Percentiles rank a stretch among this genome's conserved stretches.
Evolutionary conservation across 2,797 vertebrate species (phyloP).

Genomic region (Prunella strophiata): DNA sequence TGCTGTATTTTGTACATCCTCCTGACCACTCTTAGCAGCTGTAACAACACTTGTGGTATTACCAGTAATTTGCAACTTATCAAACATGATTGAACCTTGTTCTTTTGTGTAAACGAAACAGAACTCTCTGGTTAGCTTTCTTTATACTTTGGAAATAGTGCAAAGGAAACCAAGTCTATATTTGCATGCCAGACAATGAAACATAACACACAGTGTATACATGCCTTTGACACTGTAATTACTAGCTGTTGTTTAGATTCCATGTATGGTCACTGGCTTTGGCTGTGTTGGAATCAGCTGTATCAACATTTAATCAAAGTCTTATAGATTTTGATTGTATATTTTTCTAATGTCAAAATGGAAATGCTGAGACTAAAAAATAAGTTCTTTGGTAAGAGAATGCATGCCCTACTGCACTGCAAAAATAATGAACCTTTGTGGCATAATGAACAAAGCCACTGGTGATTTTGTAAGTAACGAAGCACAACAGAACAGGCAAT

Average conservation of each 20-base stretch:
- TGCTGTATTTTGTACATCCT: conserved; percentile 83
- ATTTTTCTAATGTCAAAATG: conserved; percentile 87
- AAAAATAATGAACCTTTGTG: conserved; percentile 78
- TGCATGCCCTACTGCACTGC: conserved; percentile 72
- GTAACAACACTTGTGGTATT: conserved; percentile 87
- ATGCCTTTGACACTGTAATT: conserved; percentile 87
- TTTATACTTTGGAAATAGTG: conserved; percentile 85
- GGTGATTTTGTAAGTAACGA: conserved; percentile 62
- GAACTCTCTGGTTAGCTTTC: conserved; percentile 84
- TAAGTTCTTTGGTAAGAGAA: conserved; percentile 76
- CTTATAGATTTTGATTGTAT: conserved; percentile 84
- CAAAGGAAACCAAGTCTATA: conserved; percentile 83
- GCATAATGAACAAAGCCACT: conserved; percentile 60
- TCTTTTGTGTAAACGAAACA: conserved; percentile 87
- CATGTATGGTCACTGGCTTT: conserved; percentile 83
- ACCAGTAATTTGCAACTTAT: conserved; percentile 89
- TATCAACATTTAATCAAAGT: conserved; percentile 90
- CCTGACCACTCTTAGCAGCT: conserved; percentile 83
- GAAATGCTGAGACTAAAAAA: conserved; percentile 80
- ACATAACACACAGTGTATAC: conserved; percentile 87
- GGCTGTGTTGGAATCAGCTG: conserved; percentile 87
- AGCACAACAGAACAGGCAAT: conserved; percentile 64
- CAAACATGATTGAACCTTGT: conserved; percentile 89
- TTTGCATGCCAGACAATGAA: conserved; percentile 89
- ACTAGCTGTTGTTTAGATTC: conserved; percentile 87